phyloP scores from a whole-genome alignment of 2,113 vertebrate genomes.

The Platichthys flesus region DNA sequence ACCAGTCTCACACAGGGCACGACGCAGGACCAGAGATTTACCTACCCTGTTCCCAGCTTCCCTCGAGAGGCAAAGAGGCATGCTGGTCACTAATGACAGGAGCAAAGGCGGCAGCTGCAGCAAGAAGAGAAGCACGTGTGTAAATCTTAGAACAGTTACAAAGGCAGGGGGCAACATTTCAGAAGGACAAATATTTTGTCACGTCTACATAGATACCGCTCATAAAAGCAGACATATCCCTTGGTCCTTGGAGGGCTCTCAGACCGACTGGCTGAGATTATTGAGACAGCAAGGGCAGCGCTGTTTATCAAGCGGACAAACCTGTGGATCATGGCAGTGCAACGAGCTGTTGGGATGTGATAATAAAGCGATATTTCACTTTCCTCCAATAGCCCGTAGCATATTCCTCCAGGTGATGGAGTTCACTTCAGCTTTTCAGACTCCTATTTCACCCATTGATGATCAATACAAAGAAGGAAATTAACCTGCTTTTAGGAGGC shows the following conservation, averaged over 20 bases:
- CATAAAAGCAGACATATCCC: constrained; percentile 63
- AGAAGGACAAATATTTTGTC: constrained; percentile 60
- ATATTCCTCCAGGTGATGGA: constrained; percentile 28
- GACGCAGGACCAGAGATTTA: constrained; percentile 37
- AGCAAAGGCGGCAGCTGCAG: neutral
- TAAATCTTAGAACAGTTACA: constrained; percentile 59
- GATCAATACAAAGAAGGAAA: constrained; percentile 17
- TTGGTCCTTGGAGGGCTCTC: constrained; percentile 53
- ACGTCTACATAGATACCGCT: constrained; percentile 62
- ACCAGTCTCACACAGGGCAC: neutral
- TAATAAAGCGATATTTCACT: constrained; percentile 65
- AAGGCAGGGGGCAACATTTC: constrained; percentile 36
- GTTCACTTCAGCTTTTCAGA: constrained; percentile 1
- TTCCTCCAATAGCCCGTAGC: neutral
- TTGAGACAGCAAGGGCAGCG: constrained; percentile 38
- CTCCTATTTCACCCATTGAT: neutral
- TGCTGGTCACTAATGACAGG: neutral
- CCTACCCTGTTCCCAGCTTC: neutral
- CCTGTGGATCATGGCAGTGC: constrained; percentile 27
- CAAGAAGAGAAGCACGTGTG: constrained; percentile 11
- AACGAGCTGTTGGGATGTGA: constrained; percentile 27
- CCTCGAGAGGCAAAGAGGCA: neutral
- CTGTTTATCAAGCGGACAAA: constrained; percentile 62
- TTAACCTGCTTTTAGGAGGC: neutral
- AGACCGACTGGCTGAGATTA: constrained; percentile 60